Percentiles rank a stretch among this genome's conserved stretches.
Conservation (phyloP, 2,888 invertebrate species). For the Hirtodrosophila trivittata region DNA sequence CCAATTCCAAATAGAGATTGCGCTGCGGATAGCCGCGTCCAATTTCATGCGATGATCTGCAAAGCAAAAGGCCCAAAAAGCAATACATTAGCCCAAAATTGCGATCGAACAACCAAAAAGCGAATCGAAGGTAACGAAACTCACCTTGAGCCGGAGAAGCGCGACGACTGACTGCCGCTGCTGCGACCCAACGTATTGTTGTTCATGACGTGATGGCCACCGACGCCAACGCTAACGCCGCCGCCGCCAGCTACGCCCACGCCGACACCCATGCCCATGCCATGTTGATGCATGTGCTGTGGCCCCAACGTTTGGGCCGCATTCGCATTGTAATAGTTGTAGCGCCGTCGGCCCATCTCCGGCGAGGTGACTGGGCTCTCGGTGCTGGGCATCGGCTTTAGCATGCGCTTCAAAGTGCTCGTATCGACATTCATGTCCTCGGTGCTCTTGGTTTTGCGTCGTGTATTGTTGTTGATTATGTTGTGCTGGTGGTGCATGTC, state of each 20-base stretch:
- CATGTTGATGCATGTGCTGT: slow-evolving; percentile 85
- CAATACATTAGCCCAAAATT: background rate
- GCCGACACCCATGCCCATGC: slow-evolving; percentile 49
- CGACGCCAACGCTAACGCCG: slow-evolving; percentile 76
- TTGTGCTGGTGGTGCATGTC: slow-evolving; percentile 88
- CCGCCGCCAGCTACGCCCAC: slow-evolving; percentile 80
- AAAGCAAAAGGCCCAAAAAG: background rate
- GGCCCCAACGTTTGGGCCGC: slow-evolving; percentile 84
- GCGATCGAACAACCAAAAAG: background rate
- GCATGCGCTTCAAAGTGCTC: slow-evolving; percentile 94
- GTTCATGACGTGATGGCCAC: slow-evolving; percentile 85
- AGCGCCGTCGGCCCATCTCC: slow-evolving; percentile 93
- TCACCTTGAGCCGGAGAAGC: slow-evolving; percentile 87
- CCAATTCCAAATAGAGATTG: slow-evolving; percentile 91
- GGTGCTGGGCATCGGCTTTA: slow-evolving; percentile 96
- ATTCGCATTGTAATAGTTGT: slow-evolving; percentile 87
- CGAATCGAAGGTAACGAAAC: slow-evolving; percentile 37
- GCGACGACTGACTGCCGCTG: slow-evolving; percentile 87
- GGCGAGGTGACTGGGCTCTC: slow-evolving; percentile 96
- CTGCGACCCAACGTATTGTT: slow-evolving; percentile 85
- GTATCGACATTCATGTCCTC: slow-evolving; percentile 91
- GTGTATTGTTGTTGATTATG: slow-evolving; percentile 90
- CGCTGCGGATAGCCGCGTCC: slow-evolving; percentile 89
- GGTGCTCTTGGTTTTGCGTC: slow-evolving; percentile 94
- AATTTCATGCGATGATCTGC: slow-evolving; percentile 89